phyloP scores from a whole-genome alignment of 2,888 invertebrate genomes.

The Cloeon dipterum region DNA sequence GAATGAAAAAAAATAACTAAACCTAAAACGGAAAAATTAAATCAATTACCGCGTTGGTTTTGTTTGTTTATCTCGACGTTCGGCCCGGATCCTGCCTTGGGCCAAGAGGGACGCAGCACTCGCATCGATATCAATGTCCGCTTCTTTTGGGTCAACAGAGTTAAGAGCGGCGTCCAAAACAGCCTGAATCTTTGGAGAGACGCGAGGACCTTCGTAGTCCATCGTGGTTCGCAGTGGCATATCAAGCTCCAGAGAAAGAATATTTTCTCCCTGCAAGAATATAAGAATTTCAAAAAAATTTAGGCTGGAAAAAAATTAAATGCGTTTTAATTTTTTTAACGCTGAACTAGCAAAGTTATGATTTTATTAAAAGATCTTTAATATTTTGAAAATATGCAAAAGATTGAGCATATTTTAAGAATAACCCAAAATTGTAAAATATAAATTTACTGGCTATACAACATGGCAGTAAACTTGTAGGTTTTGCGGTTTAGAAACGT shows the following conservation, averaged over 20 bases:
- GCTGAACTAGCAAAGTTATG: too few species aligned
- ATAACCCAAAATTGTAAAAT: too few species aligned
- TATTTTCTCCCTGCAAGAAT: slow-evolving; percentile 32
- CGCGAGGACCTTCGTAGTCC: slow-evolving; percentile 42
- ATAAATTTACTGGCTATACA: too few species aligned
- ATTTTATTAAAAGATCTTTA: too few species aligned
- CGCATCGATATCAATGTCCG: slow-evolving; percentile 1
- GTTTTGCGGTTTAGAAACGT: too few species aligned
- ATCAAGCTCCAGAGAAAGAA: slow-evolving; percentile 48
- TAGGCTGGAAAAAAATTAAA: too few species aligned
- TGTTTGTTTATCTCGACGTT: neutral
- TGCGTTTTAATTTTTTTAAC: too few species aligned
- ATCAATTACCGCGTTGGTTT: neutral
- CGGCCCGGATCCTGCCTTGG: neutral
- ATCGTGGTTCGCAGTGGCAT: slow-evolving; percentile 54
- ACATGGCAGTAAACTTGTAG: too few species aligned
- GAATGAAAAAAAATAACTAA: too few species aligned
- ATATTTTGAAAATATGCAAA: too few species aligned
- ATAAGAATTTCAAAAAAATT: neutral
- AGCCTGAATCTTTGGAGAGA: slow-evolving; percentile 48
- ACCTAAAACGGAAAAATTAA: too few species aligned
- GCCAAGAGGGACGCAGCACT: neutral
- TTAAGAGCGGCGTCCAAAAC: slow-evolving; percentile 32
- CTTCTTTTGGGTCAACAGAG: slow-evolving; percentile 1
- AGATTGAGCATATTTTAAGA: too few species aligned